Evolutionary conservation across 2,888 invertebrate genomes (phyloP), one percentile per base, ranked within the genome.

Genomic region (Xestia sexstrigata): DNA sequence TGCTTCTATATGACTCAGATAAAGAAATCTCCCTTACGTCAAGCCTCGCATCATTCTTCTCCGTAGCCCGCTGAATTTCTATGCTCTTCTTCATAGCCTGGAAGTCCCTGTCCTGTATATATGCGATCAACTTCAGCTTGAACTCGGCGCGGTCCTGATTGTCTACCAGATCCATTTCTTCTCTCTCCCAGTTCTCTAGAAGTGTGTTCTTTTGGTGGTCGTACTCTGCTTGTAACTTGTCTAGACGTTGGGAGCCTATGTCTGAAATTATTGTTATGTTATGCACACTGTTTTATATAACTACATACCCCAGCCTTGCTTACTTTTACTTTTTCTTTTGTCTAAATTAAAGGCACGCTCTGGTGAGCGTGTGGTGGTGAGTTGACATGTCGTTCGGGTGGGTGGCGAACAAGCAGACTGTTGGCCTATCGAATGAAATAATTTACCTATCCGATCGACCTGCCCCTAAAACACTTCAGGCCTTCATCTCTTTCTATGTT

Each of bases 81-180:
- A 90, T 94, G 35, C 92, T 90, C 17, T 93, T 94, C 76, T 91
- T 95, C 76, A 91, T 87, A 0, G 78, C 83, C 58, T 91, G 88
- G 79, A 95, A 96, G 63, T 96, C 93, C 42, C 96, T 93, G n/a
- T 97, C 94, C 87, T 97, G 95, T 62, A 97, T 97, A 88, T 95
- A 97, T n/a, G 97, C 97, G 55, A 97, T 96, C 45, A 97, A 95
- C 81, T 97, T 97, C 76, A 98, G 90, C 73, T 97, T 95, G 73
- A 97, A 95, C 85, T 97, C 97, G 0, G 97, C 96, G 63, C 95
- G 93, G 4, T 97, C 95, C 75, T 97, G 97, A 67, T 94, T 92
- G 17, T 97, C 93, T 30, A 97, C 94, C 35, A 97, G 94, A 0
- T 96, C 94, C 13, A 95, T 90, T 67, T 98, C 97, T 80, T 97